Conservation (phyloP, 2,888 invertebrate genomes). For the Tolmerus cingulatus region DNA sequence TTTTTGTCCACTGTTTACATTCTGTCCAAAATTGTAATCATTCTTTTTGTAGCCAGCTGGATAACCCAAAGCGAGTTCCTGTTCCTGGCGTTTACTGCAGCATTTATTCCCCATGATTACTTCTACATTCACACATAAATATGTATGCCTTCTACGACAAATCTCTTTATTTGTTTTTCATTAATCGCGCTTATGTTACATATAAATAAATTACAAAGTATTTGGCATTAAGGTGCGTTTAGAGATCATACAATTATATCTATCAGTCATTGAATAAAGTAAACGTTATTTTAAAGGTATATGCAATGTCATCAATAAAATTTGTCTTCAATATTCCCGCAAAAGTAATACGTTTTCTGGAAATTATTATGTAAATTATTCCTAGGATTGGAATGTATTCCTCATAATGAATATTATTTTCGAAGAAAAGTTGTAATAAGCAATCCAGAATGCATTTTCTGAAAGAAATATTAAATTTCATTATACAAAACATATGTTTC, state of each 20-base stretch:
- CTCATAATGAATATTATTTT: background rate
- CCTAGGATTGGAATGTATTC: background rate
- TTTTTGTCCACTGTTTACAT: conserved; percentile 61
- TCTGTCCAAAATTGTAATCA: conserved; percentile 62
- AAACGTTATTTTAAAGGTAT: background rate
- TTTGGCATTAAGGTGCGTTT: conserved; percentile 45
- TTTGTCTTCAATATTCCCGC: background rate
- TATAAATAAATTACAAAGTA: conserved; percentile 42
- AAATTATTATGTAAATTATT: conserved; percentile 2
- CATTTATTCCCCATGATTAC: conserved; percentile 82
- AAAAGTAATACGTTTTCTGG: background rate
- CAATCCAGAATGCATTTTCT: background rate
- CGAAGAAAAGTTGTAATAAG: background rate
- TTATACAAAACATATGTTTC: background rate
- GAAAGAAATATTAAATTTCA: background rate
- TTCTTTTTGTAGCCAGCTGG: conserved; percentile 63
- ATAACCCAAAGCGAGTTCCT: conserved; percentile 65
- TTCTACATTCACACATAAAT: conserved; percentile 28
- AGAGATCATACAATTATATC: conserved; percentile 13
- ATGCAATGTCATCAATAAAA: background rate
- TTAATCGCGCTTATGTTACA: conserved; percentile 19
- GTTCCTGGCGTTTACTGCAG: conserved; percentile 85
- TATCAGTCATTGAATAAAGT: conserved; percentile 31
- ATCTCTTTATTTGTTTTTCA: conserved; percentile 3
- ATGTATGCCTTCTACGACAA: background rate